Conservation (phyloP, 2,113 vertebrate genomes). For the Tringa solitaria region DNA sequence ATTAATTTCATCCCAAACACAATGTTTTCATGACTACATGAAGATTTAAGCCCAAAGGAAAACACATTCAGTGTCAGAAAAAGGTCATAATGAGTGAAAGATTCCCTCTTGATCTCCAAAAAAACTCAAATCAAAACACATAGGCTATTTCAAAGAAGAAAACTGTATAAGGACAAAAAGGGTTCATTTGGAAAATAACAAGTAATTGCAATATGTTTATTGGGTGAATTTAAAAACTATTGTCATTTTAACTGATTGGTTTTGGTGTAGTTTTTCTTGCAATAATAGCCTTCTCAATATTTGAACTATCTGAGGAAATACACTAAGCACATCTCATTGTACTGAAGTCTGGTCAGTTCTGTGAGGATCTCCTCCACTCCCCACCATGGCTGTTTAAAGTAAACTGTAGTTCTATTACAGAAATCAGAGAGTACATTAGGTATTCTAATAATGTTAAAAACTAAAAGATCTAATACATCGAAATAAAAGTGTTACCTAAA, state of each 20-base stretch:
- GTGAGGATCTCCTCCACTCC: neutral
- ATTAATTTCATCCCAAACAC: neutral
- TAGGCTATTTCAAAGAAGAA: neutral
- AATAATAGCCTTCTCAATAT: neutral
- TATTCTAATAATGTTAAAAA: neutral
- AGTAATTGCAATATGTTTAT: neutral
- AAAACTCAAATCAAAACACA: neutral
- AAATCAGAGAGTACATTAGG: neutral
- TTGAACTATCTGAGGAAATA: neutral
- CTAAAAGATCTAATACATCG: neutral
- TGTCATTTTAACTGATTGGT: neutral
- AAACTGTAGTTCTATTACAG: neutral
- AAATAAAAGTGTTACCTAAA: neutral
- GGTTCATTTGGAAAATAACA: neutral
- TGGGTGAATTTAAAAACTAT: neutral
- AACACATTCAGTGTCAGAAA: neutral
- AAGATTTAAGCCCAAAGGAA: neutral
- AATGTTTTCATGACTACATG: neutral
- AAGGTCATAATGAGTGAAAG: neutral
- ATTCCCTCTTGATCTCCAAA: neutral
- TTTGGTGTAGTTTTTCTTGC: neutral
- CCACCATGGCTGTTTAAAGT: neutral
- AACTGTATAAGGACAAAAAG: neutral
- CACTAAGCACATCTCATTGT: neutral
- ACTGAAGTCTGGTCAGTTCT: neutral